Base-by-base conservation (phyloP, 2,797 vertebrate genomes). In the Miichthys miiuy region DNA sequence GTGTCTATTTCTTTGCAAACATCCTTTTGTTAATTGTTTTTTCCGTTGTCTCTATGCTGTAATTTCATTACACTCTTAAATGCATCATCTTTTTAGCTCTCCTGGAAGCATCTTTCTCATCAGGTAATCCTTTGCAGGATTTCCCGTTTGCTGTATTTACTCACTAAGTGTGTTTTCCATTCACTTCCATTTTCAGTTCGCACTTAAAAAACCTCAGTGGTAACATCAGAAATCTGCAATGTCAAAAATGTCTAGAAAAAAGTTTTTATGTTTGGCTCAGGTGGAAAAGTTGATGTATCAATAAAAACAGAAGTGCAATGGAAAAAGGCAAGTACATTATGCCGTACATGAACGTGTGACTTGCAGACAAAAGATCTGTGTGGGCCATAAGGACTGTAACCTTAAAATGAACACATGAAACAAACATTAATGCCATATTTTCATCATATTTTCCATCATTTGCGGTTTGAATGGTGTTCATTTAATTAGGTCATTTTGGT, bases 31-130 rank as follows among this genome's bases (percentile, higher is more conserved):
- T 78, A 30, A 72, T 65, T 25, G 41, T 30, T 27, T 18, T 18
- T 48, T 47, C 27, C 54, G 42, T 69, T 66, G 56, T 62, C 58
- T 60, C 48, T 30, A 50, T 12, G 38, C 66, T 46, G 21, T 77
- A 52, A 75, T 71, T 80, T 71, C 34, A 81, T 87, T 23, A 61
- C 4, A 1, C 16, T 63, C 46, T 30, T 51, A 66, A 55, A 70
- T 55, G 74, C 64, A 54, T 87, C 79, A 60, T 84, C 78, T 68
- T 13, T 38, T 83, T 72, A 68, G 48, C 60, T 48, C 38, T 46
- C 7, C 58, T 42, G 57, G 73, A 74, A 70, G 73, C 72, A 46
- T 73, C 55, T 34, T 10, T 58, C 16, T 65, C 47, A 42, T 23
- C 42, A 0, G n/a, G 47, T 79, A 81, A 82, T 83, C 70, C 63